Conservation (phyloP, 1,140 invertebrate species). For the Achatina immaculata region DNA sequence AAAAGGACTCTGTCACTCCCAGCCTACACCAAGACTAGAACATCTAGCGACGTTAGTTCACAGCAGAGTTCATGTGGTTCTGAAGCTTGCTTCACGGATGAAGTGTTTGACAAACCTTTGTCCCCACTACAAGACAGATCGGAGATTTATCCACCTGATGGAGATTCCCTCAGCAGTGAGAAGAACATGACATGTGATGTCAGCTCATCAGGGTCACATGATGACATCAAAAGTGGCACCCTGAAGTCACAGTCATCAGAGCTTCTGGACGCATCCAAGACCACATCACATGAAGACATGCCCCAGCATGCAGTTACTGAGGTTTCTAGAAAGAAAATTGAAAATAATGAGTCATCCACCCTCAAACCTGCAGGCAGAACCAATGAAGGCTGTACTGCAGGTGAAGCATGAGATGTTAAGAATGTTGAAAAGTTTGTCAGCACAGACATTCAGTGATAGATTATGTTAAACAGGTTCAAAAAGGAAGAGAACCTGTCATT, state of each 20-base stretch:
- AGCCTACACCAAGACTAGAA: not conserved
- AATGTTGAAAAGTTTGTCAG: no score
- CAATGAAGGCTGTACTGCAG: no score
- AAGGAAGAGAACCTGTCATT: no score
- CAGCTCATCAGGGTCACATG: not conserved
- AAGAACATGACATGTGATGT: not conserved
- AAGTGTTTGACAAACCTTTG: not conserved
- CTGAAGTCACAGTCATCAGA: not conserved
- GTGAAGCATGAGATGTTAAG: no score
- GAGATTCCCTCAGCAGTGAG: slow-evolving; percentile 19
- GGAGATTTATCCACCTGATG: slow-evolving; percentile 15
- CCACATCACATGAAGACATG: not conserved
- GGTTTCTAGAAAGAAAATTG: not conserved
- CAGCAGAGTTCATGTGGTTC: not conserved
- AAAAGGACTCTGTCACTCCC: not conserved
- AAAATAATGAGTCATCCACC: not conserved
- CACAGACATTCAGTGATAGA: no score
- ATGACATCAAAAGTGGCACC: not conserved
- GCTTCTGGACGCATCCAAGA: not conserved
- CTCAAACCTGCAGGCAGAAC: no score
- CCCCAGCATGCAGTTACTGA: not conserved
- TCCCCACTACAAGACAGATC: slow-evolving; percentile 2
- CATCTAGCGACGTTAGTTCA: not conserved
- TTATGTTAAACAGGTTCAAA: no score
- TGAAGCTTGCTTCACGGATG: not conserved